Evolutionary conservation across 2,888 invertebrate genomes (phyloP), one percentile per base, ranked within the genome.

Genomic region (Tetropium fuscum): DNA sequence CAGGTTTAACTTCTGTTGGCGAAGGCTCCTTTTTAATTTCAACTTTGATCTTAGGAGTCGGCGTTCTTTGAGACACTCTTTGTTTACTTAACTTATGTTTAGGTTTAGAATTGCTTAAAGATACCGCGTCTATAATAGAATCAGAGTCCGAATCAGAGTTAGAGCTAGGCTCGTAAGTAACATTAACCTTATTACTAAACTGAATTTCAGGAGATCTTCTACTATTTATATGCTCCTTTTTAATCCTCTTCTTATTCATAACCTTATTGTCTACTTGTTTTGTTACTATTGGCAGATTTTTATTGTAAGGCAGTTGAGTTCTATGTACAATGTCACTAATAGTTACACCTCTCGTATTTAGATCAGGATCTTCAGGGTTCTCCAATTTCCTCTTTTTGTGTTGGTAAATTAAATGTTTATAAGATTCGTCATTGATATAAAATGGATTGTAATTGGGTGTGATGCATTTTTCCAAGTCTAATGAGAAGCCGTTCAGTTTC

Each of bases 341-440:
- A 5, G 89, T 88, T 68, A 95, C 90, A 61, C 73, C 92, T 69
- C 87, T 86, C 8, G 90, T 92, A 72, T 91, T 90, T 48, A 93
- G 83, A 78, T 93, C 93, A 11, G 91, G 89, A 76, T 91, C 89
- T 72, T 87, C 85, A 88, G 90, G 88, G 75, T 88, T 87, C 58
- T 88, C 88, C 32, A 88, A 81, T 79, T 92, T 88, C 65, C 92
- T 84, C 59, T 87, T 85, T 75, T 90, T 90, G 76, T 94, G 94
- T 40, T 87, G 85, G 22, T 86, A 80, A 15, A 95, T 78, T 80
- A 93, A 87, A 74, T 88, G 87, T 65, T 87, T 88, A 69, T 91
- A 87, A 54, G 87, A 85, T 53, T 90, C 89, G 68, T 92, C 87
- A 5, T 83, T 86, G 11, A 86, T 80, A 66, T 87, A 86, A 69